Base-by-base conservation (phyloP, 2,888 invertebrate species). In the Eutolmus rufibarbis region DNA sequence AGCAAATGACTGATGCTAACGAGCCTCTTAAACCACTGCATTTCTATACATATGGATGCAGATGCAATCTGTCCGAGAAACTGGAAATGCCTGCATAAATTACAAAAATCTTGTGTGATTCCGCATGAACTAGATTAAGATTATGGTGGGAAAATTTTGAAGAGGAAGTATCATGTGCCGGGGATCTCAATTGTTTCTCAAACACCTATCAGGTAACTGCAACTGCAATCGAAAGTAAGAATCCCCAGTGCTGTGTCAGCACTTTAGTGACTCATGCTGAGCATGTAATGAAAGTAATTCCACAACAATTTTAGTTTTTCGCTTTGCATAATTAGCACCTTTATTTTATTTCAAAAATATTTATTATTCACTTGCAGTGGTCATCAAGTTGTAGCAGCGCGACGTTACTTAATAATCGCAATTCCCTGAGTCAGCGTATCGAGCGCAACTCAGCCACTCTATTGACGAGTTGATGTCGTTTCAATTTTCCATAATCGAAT, bases 401-500 rank as follows among this genome's bases (percentile, higher is more conserved):
- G 66, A 66, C 66, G 66, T 66, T 66, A 66, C 66, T 66, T 66
- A 66, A 66, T 66, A 66, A 2, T 66, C 66, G 66, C 66, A 1
- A 2, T 23, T 23, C 1, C 23, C 66, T 66, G 66, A 66, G 66
- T 78, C 78, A 78, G 78, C 40, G 40, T 19, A 40, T 43, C 5
- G 37, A 43, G 37, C 78, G n/a, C 43, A n/a, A n/a, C 12, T 78
- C 78, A 23, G 14, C 3, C 66, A 23, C 28, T 66, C 8, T 9
- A 66, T 66, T 19, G 66, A 66, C 28, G 66, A 79, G 51, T 79
- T 66, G 12, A 19, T 79, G 51, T 79, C 79, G 43, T 51, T 79
- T 79, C 79, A 79, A 79, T 79, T 79, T 79, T 79, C 51, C 79
- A 79, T 79, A 79, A 79, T 79, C 79, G 28, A 79, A 79, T 79